Conservation (phyloP, 1,140 invertebrate species). For the Heterodera carotae region DNA sequence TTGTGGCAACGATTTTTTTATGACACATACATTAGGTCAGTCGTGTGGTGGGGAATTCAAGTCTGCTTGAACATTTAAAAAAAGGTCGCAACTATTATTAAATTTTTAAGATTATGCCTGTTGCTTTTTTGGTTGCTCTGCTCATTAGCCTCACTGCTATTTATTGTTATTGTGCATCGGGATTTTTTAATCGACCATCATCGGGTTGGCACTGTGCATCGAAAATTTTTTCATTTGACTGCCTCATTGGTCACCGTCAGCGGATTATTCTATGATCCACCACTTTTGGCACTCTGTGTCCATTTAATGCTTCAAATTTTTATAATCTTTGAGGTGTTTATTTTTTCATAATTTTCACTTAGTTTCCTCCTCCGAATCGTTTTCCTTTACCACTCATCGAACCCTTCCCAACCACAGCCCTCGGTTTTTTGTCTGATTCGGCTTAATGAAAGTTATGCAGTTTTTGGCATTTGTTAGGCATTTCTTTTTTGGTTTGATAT, state of each 20-base stretch:
- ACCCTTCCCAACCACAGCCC: no score
- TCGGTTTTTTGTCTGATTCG: no score
- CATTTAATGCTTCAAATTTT: slow-evolving; percentile 54
- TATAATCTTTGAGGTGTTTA: slow-evolving; percentile 53
- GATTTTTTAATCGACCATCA: background rate
- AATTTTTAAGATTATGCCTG: slow-evolving; percentile 49
- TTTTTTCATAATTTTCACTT: no score
- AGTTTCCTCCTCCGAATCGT: no score
- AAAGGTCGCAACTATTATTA: slow-evolving; percentile 9
- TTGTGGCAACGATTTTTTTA: slow-evolving; percentile 40
- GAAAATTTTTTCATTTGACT: slow-evolving; percentile 61
- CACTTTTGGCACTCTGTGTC: slow-evolving; percentile 38
- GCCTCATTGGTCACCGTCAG: slow-evolving; percentile 49
- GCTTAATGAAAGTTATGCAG: no score
- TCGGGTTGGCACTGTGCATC: slow-evolving; percentile 41
- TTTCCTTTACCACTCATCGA: no score
- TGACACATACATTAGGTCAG: slow-evolving; percentile 28
- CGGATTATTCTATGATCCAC: slow-evolving; percentile 52
- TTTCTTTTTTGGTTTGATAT: no score
- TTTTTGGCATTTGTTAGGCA: background rate
- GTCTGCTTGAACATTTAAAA: no score
- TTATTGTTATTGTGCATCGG: slow-evolving; percentile 34
- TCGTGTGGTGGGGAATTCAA: no score
- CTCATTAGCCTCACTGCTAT: slow-evolving; percentile 47
- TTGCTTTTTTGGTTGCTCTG: slow-evolving; percentile 55